phyloP scores from a whole-genome alignment of 2,888 invertebrate species.

The Nipponacmea schrenckii region DNA sequence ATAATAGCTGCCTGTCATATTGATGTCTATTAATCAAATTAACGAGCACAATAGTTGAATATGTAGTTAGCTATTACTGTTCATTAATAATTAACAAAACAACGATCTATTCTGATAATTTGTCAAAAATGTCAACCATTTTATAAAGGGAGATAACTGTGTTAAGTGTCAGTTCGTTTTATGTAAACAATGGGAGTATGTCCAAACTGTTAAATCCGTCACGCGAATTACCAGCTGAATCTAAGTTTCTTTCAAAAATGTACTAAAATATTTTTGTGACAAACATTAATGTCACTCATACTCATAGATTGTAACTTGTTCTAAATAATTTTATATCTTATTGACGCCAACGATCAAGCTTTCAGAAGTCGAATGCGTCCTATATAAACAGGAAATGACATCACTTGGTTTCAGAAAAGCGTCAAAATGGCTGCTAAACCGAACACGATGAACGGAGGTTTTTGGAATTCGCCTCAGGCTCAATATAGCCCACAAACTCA shows the following conservation, averaged over 20 bases:
- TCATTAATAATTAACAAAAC: too few species aligned
- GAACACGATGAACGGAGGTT: conserved; percentile 52
- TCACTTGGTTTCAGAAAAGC: conserved; percentile 25
- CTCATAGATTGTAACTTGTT: too few species aligned
- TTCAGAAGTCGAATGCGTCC: too few species aligned
- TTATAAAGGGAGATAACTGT: neutral
- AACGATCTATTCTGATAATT: neutral
- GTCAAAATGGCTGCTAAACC: conserved; percentile 50
- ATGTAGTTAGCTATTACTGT: neutral
- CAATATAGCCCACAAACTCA: conserved; percentile 63
- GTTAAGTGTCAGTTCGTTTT: neutral
- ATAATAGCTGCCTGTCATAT: conserved; percentile 78
- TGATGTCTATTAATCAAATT: neutral
- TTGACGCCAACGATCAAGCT: too few species aligned
- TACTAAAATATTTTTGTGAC: too few species aligned
- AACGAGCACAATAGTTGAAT: neutral
- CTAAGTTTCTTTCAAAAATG: too few species aligned
- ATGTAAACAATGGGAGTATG: too few species aligned
- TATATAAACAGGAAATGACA: conserved; percentile 26
- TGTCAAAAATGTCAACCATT: neutral
- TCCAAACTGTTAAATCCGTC: too few species aligned
- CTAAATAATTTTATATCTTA: too few species aligned
- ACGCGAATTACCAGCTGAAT: too few species aligned
- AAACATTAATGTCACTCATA: too few species aligned
- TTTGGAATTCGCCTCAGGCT: conserved; percentile 62